Conservation (phyloP, 2,888 invertebrate genomes). For the Microdon myrmicae region DNA sequence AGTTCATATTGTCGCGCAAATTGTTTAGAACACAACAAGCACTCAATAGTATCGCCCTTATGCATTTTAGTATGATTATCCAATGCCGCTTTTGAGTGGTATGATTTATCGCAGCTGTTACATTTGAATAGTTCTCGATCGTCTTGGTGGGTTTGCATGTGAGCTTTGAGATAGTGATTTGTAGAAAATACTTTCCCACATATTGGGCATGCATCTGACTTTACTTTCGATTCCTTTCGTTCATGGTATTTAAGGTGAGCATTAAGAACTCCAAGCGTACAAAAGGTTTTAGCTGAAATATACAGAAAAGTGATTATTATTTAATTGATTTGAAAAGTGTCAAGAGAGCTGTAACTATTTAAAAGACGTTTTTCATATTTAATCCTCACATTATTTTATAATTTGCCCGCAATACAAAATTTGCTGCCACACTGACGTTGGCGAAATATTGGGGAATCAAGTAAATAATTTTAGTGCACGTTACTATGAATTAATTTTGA, state of each 20-base stretch:
- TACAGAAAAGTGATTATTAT: slow-evolving; percentile 4
- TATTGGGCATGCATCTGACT: slow-evolving; percentile 54
- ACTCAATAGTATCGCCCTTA: slow-evolving; percentile 53
- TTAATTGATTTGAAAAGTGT: too few relatives aligned
- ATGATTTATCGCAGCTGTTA: slow-evolving; percentile 30
- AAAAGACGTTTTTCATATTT: too few relatives aligned
- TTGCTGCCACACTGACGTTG: too few relatives aligned
- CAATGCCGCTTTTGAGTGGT: slow-evolving; percentile 54
- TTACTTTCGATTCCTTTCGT: slow-evolving; percentile 48
- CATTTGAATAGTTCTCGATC: slow-evolving; percentile 44
- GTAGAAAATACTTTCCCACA: slow-evolving; percentile 56
- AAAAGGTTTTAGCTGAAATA: slow-evolving; percentile 53
- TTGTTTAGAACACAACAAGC: slow-evolving; percentile 51
- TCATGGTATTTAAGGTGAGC: slow-evolving; percentile 53
- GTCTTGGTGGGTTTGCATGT: slow-evolving; percentile 54
- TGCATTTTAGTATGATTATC: slow-evolving; percentile 55
- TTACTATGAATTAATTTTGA: too few relatives aligned
- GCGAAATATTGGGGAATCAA: too few relatives aligned
- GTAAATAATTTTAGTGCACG: too few relatives aligned
- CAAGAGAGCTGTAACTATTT: too few relatives aligned
- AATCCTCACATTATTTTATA: too few relatives aligned
- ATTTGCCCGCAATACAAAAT: too few relatives aligned
- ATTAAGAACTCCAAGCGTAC: slow-evolving; percentile 48
- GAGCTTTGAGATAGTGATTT: slow-evolving; percentile 53
- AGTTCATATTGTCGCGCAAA: slow-evolving; percentile 55